These are phyloP conservation scores for Boloria selene DNA, from an alignment of 2,888 invertebrate species.

Conservation along the genomic window DNA sequence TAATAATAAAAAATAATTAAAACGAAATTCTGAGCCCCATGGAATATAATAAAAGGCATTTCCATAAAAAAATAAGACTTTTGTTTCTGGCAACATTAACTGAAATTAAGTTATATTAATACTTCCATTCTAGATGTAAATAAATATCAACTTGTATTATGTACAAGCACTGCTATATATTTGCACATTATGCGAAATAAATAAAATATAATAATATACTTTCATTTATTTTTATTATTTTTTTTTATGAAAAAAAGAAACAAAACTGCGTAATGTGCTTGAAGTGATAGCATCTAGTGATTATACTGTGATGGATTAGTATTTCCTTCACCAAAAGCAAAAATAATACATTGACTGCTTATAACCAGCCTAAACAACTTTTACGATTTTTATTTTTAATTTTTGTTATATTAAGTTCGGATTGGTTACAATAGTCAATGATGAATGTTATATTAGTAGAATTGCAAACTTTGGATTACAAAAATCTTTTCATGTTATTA, in stretches of 20 bases:
- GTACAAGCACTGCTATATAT: slow-evolving; percentile 15
- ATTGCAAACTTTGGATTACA: no score
- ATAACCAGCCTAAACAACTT: slow-evolving; percentile 20
- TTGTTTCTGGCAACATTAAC: neutral
- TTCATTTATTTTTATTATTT: neutral
- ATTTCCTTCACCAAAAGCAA: slow-evolving; percentile 24
- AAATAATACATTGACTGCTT: slow-evolving; percentile 13
- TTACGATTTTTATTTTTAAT: neutral
- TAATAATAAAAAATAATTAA: neutral
- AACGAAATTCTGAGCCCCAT: no score
- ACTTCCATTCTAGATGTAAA: slow-evolving; percentile 12
- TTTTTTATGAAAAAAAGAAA: neutral
- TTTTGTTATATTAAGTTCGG: neutral
- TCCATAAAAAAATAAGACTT: neutral
- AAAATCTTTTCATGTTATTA: neutral
- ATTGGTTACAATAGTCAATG: no score
- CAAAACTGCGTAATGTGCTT: slow-evolving; percentile 27
- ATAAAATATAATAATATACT: no score
- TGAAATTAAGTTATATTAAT: no score
- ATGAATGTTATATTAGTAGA: no score
- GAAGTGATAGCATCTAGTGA: slow-evolving; percentile 23
- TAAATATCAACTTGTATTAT: slow-evolving; percentile 11
- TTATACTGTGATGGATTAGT: slow-evolving; percentile 19
- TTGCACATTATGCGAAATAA: slow-evolving; percentile 15
- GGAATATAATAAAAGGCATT: no score